Base-by-base conservation (phyloP, 1,140 invertebrate genomes). In the Aphelenchoides fujianensis region DNA sequence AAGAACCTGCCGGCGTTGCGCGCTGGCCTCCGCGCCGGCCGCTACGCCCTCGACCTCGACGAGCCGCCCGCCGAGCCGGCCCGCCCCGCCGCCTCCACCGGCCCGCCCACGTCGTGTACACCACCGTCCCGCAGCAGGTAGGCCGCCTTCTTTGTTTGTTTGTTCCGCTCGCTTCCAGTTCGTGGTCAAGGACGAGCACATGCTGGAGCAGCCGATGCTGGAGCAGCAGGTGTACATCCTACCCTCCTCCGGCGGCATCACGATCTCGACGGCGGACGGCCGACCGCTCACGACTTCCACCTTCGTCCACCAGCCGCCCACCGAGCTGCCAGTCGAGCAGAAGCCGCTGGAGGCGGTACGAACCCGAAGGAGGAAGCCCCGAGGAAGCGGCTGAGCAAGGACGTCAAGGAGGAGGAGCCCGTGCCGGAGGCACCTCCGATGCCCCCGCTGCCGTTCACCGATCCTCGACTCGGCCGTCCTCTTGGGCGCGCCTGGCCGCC, bases 391-490 rank as follows among this genome's bases (percentile, higher is more conserved):
- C n/a, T n/a, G n/a, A n/a, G n/a, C n/a, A n/a, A n/a, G n/a, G n/a
- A n/a, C n/a, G n/a, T n/a, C n/a, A n/a, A n/a, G n/a, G n/a, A n/a
- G n/a, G n/a, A n/a, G n/a, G n/a, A n/a, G n/a, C n/a, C n/a, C n/a
- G n/a, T n/a, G n/a, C n/a, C n/a, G n/a, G n/a, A n/a, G n/a, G n/a
- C n/a, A n/a, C n/a, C n/a, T n/a, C n/a, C n/a, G n/a, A 59, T 48
- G 41, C 41, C 41, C 69, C 32, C 78, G 48, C 23, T 76, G 19
- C 77, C 72, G 19, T 54, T 36, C n/a, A 80, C 62, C n/a, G 41
- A n/a, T 76, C 5, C 36, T 76, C 16, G 67, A 79, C 34, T 31
- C 77, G 12, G 69, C 78, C 19, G 72, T 53, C 0, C 34, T 76
- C 0, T 48, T n/a, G 52, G 5, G 63, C 74, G 12, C 35, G 73